phyloP scores from a whole-genome alignment of 2,888 invertebrate genomes.

The Diarsia rubi region DNA sequence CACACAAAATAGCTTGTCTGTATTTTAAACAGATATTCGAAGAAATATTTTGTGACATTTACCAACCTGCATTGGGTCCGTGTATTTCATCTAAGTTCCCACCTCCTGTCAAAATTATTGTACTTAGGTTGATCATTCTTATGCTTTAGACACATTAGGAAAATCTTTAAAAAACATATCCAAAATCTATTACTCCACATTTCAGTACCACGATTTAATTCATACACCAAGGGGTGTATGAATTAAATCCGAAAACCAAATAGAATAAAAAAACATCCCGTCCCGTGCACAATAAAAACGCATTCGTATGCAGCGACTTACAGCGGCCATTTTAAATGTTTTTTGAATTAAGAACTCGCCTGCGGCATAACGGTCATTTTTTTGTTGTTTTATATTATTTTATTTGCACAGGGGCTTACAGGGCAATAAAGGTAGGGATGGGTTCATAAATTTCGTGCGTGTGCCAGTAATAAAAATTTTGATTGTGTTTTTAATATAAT shows the following conservation, averaged over 20 bases:
- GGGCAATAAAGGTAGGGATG: constrained; percentile 80
- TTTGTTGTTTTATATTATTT: constrained; percentile 77
- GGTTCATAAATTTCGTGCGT: constrained; percentile 74
- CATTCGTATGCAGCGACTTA: constrained; percentile 64
- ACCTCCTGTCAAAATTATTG: not conserved
- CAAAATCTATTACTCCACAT: constrained; percentile 34
- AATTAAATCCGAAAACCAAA: too few relatives aligned
- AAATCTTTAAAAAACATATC: not conserved
- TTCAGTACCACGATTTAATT: constrained; percentile 33
- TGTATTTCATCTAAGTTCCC: not conserved
- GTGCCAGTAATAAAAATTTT: constrained; percentile 72
- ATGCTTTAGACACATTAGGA: not conserved
- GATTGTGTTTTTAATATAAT: constrained; percentile 70
- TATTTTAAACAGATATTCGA: not conserved
- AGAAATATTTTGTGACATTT: not conserved
- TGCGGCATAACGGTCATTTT: constrained; percentile 76
- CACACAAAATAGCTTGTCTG: not conserved
- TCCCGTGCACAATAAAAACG: constrained; percentile 57
- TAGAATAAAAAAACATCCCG: constrained; percentile 36
- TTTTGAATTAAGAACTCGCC: constrained; percentile 71
- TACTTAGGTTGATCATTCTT: not conserved
- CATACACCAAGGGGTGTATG: too few relatives aligned
- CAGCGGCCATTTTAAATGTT: constrained; percentile 68
- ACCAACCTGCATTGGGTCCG: not conserved
- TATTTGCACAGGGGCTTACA: constrained; percentile 79